A percentile compares a stretch with the other conserved stretches of the same genome.
These are phyloP conservation scores for Macrotis lagotis DNA, from an alignment of 2,113 vertebrate genomes.

Conservation along the genomic window DNA sequence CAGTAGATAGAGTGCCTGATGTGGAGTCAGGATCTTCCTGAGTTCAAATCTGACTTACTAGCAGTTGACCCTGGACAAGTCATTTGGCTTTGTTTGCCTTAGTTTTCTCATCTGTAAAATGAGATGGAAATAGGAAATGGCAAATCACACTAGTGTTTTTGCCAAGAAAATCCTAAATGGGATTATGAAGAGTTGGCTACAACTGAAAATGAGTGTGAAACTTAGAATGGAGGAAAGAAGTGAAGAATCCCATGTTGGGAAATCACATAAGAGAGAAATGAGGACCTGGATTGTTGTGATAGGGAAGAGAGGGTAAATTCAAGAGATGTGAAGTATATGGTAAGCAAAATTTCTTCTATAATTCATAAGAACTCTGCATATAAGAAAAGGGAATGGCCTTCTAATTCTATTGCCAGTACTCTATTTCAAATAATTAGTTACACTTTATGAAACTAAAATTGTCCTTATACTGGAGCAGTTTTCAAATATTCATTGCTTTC, in stretches of 20 bases:
- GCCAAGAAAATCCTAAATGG: background rate
- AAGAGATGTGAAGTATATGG: background rate
- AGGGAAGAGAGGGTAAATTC: background rate
- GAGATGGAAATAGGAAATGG: background rate
- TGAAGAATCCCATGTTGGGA: background rate
- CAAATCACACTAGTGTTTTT: background rate
- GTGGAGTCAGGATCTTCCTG: too few species aligned
- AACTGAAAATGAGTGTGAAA: background rate
- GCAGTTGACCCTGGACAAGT: background rate
- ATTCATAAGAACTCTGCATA: background rate
- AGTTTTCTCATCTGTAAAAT: background rate
- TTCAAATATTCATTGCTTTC: constrained; percentile 66
- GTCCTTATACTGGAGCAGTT: constrained; percentile 54
- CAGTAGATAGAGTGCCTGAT: too few species aligned
- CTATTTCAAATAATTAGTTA: constrained; percentile 69
- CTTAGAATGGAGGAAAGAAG: background rate
- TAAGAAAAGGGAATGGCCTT: constrained; percentile 41
- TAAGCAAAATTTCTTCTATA: constrained; percentile 1
- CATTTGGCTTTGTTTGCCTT: too few species aligned
- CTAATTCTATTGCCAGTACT: constrained; percentile 35
- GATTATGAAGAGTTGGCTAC: background rate
- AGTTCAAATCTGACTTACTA: too few species aligned
- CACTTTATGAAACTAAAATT: constrained; percentile 58
- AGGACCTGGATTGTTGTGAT: background rate
- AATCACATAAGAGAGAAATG: background rate